Evolutionary conservation across 2,888 invertebrate genomes (phyloP).

Genomic region (Dione juno): DNA sequence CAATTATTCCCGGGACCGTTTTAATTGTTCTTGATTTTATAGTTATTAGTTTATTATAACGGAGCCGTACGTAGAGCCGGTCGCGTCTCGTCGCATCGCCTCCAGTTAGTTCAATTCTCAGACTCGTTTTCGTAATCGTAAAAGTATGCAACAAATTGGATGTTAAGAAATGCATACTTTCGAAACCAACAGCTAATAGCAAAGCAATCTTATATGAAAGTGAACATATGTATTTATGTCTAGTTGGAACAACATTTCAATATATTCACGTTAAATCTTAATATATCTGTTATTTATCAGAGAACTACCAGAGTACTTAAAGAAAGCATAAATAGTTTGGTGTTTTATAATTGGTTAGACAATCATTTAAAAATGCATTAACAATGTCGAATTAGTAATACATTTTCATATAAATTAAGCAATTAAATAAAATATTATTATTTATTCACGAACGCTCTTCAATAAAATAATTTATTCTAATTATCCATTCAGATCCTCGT

Average conservation of each 20-base stretch:
- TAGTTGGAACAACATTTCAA: too few relatives aligned
- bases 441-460: too few relatives aligned
- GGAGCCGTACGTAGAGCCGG: background rate
- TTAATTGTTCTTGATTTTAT: background rate
- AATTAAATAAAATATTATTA: too few relatives aligned
- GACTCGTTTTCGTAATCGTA: constrained; percentile 7
- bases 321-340: too few relatives aligned
- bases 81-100: background rate
- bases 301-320: too few relatives aligned
- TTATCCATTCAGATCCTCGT: background rate
- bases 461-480: background rate
- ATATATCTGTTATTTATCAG: too few relatives aligned
- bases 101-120: background rate
- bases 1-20: background rate
- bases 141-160: constrained; percentile 15
- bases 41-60: constrained; percentile 13
- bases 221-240: too few relatives aligned
- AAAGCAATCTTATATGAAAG: background rate
- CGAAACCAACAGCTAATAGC: constrained; percentile 2
- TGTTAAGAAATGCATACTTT: constrained; percentile 17
- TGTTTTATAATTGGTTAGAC: too few relatives aligned
- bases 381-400: too few relatives aligned
- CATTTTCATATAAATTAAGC: too few relatives aligned
- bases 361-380: too few relatives aligned
- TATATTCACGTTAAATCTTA: too few relatives aligned